phyloP scores from a whole-genome alignment of 2,113 vertebrate species.

The Notothenia rossii region DNA sequence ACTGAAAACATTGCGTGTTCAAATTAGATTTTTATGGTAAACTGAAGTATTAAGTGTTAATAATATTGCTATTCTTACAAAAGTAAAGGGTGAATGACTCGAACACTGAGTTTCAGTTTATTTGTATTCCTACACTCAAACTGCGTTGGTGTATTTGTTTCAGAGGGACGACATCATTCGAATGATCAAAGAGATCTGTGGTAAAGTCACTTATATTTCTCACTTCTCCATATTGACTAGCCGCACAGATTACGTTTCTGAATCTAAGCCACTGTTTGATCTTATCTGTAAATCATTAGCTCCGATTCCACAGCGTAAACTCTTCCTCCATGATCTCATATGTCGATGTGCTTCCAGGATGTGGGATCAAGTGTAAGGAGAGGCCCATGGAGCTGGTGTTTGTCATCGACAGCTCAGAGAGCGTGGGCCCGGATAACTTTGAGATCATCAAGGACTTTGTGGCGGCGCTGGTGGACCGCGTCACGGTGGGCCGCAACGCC shows the following conservation, averaged over 20 bases:
- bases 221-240: slow-evolving; percentile 31
- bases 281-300: slow-evolving; percentile 45
- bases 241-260: slow-evolving; percentile 23
- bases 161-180: slow-evolving; percentile 92
- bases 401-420: slow-evolving; percentile 93
- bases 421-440: slow-evolving; percentile 90
- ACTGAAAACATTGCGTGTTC: no score
- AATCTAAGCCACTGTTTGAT: not conserved
- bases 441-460: slow-evolving; percentile 92
- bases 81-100: not conserved
- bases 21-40: not conserved
- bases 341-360: slow-evolving; percentile 81
- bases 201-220: slow-evolving; percentile 71
- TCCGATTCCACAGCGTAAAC: slow-evolving; percentile 44
- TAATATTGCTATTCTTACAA: slow-evolving; percentile 1
- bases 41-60: not conserved
- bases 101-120: not conserved
- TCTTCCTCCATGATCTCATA: slow-evolving; percentile 40
- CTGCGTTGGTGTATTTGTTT: slow-evolving; percentile 48
- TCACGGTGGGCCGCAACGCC: slow-evolving; percentile 88
- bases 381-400: slow-evolving; percentile 92
- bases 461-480: slow-evolving; percentile 87
- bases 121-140: slow-evolving; percentile 12
- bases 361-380: slow-evolving; percentile 90
- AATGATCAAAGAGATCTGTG: slow-evolving; percentile 91